Evolutionary conservation across 1,140 invertebrate genomes (phyloP).

Genomic region (Thaumetopoea pityocampa): DNA sequence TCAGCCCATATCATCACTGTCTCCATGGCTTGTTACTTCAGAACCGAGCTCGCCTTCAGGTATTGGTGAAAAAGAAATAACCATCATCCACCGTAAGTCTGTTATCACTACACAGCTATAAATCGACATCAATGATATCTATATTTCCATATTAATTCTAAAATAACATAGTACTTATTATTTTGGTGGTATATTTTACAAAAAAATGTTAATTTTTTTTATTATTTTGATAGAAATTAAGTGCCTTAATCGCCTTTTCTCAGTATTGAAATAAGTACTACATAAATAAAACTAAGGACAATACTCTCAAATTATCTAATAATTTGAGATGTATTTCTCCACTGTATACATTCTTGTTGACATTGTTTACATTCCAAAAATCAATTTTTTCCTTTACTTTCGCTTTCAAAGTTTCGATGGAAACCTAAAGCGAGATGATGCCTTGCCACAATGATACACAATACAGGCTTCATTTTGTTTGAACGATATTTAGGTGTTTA

Average conservation of each 20-base stretch:
- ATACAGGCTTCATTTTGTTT: constrained; percentile 11
- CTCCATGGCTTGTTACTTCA: constrained; percentile 88
- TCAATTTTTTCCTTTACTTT: constrained; percentile 27
- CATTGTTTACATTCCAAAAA: not conserved
- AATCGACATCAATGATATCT: too few relatives aligned
- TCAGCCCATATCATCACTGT: constrained; percentile 75
- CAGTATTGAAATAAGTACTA: too few relatives aligned
- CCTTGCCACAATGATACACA: constrained; percentile 4
- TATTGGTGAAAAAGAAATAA: constrained; percentile 82
- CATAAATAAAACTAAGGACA: too few relatives aligned
- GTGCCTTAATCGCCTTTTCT: constrained; percentile 12
- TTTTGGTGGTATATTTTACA: constrained; percentile 2
- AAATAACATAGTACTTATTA: too few relatives aligned
- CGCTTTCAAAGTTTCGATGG: constrained; percentile 58
- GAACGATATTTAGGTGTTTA: constrained; percentile 8
- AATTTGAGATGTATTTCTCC: constrained; percentile 20
- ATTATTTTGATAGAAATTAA: not conserved
- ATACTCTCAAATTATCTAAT: constrained; percentile 24
- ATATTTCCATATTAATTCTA: too few relatives aligned
- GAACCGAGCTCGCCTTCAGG: constrained; percentile 80
- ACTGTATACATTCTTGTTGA: not conserved
- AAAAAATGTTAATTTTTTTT: constrained; percentile 1
- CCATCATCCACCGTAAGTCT: constrained; percentile 82
- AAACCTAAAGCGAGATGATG: constrained; percentile 60
- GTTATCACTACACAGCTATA: constrained; percentile 90